These are phyloP conservation scores for Hystrix brachyura DNA, from an alignment of 2,113 vertebrate species.

Conservation along the genomic window DNA sequence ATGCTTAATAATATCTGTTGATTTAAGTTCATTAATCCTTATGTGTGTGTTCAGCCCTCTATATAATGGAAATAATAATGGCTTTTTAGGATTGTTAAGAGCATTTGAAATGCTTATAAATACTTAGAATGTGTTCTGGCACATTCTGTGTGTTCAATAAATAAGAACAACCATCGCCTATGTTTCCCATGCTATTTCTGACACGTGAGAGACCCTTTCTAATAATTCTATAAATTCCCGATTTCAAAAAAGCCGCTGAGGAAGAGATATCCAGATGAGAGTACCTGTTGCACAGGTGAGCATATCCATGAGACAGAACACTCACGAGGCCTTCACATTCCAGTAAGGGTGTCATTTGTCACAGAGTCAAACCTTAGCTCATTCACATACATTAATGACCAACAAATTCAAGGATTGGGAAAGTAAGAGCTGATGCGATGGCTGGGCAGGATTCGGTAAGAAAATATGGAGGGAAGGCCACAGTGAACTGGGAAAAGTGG, in stretches of 20 bases:
- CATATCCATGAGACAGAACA: not conserved
- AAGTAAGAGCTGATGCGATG: not conserved
- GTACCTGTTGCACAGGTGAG: not conserved
- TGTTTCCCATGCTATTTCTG: not conserved
- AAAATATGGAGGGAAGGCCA: not conserved
- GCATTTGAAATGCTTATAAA: conserved; percentile 10
- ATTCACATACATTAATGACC: not conserved
- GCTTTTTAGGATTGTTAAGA: conserved; percentile 18
- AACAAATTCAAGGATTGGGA: not conserved
- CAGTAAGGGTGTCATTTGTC: not conserved
- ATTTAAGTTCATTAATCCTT: conserved; percentile 1
- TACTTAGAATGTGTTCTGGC: not conserved
- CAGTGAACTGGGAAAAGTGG: not conserved
- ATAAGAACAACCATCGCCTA: not conserved
- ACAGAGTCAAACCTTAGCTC: not conserved
- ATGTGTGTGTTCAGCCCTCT: not conserved
- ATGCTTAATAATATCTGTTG: not conserved
- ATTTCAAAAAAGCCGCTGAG: not conserved
- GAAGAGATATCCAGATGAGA: not conserved
- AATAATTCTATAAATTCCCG: not conserved
- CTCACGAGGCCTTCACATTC: not conserved
- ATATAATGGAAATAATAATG: not conserved
- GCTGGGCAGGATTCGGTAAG: not conserved
- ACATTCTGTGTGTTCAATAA: not conserved
- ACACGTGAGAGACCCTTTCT: not conserved